phyloP scores from a whole-genome alignment of 2,113 vertebrate species.

The Cromileptes altivelis region DNA sequence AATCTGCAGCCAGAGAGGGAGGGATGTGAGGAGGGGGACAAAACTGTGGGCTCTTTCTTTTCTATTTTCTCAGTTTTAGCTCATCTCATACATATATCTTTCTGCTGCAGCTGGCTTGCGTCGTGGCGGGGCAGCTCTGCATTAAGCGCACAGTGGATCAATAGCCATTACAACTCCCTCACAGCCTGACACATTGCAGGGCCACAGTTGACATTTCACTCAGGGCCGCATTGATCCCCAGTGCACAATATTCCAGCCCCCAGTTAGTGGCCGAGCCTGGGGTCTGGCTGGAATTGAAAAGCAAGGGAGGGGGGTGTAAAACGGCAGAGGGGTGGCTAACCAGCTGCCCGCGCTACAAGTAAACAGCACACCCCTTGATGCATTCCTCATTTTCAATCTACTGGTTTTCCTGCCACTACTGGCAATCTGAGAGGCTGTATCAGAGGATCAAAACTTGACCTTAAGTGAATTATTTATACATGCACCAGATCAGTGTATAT shows the following conservation, averaged over 20 bases:
- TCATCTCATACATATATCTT: slow-evolving; percentile 95
- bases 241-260: slow-evolving; percentile 95
- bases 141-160: slow-evolving; percentile 98
- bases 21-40: slow-evolving; percentile 88
- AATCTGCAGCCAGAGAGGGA: slow-evolving; percentile 94
- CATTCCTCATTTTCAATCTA: slow-evolving; percentile 89
- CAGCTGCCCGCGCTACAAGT: slow-evolving; percentile 91
- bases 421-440: slow-evolving; percentile 84
- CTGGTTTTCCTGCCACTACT: slow-evolving; percentile 90
- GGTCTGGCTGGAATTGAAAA: slow-evolving; percentile 94
- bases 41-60: slow-evolving; percentile 83
- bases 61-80: slow-evolving; percentile 94
- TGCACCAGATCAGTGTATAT: slow-evolving; percentile 47
- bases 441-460: slow-evolving; percentile 89
- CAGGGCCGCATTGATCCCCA: slow-evolving; percentile 96
- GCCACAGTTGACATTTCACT: slow-evolving; percentile 97
- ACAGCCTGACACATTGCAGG: slow-evolving; percentile 97
- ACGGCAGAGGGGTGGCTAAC: slow-evolving; percentile 84
- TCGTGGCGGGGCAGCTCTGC: slow-evolving; percentile 89
- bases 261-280: slow-evolving; percentile 91
- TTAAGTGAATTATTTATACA: slow-evolving; percentile 69
- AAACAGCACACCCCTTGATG: slow-evolving; percentile 91
- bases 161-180: slow-evolving; percentile 99
- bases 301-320: slow-evolving; percentile 80
- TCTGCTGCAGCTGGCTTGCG: slow-evolving; percentile 92